Evolutionary conservation across 2,797 vertebrate species (phyloP), one percentile per base, ranked within the genome.

Genomic region (Gambusia yucatana): DNA sequence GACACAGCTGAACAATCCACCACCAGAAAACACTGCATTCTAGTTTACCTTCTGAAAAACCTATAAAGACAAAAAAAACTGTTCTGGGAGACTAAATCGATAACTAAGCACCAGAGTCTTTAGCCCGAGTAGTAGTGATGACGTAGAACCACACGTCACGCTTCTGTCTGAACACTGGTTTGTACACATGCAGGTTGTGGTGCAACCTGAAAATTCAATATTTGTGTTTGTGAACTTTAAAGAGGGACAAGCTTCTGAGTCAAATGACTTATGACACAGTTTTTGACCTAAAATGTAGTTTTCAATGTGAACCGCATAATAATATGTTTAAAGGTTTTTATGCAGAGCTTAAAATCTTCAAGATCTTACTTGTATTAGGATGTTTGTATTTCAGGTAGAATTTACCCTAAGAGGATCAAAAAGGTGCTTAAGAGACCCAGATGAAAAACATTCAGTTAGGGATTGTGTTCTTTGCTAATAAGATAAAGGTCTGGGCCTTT

Each of bases 171-270:
- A 39, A 17, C 63, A 52, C 72, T 69, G 71, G 67, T 55, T 73
- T 43, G 73, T 22, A 73, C 47, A 70, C 77, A 70, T n/a, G 43
- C 33, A 57, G 78, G 52, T 67, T 69, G 10, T 10, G 22, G 33
- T 30, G 75, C 63, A 77, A 80, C 39, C 57, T 79, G 77, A 84
- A 93, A 89, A 82, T 82, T 85, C 87, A 92, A 92, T 94, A 93
- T 92, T 91, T 80, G 63, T 71, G 78, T 77, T 90, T 73, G 25
- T 39, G 59, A 67, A 50, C n/a, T 14, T 39, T 14, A 39, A 33
- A 70, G 28, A 28, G 20, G 16, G 17, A 61, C 9, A 72, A 36
- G 44, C 43, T 44, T 73, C 25, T 59, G 50, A 46, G 73, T 75
- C 48, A 73, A 69, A 43, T 0, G 0, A n/a, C 20, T 41, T 50